Evolutionary conservation across 2,888 invertebrate genomes (phyloP), one percentile per base, ranked within the genome.

Genomic region (Drosophila maculinotata): DNA sequence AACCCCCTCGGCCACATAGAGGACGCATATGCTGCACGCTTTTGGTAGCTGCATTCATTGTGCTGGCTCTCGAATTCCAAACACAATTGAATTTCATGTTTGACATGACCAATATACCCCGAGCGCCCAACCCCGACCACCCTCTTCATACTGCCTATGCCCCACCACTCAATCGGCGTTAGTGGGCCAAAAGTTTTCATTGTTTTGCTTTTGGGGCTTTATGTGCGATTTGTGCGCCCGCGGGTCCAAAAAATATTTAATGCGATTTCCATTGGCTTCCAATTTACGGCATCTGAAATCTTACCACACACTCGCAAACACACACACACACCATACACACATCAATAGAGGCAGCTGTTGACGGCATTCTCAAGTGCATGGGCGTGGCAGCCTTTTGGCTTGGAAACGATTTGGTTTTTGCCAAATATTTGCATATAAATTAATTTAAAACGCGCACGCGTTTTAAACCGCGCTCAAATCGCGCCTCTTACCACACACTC

Each of bases 31-130:
- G 75, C 30, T 63, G 44, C 48, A 58, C 47, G 26, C 58, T 57
- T 36, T 56, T 17, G 35, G 49, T 31, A 49, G 36, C 48, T 42
- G 39, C 70, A 47, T 66, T 60, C 72, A 64, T 56, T 76, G 68
- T 45, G 52, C 51, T 57, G 47, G 49, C 60, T 65, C 49, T 71
- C 47, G 52, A 58, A 65, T 80, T 65, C 70, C 57, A 73, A 83
- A 76, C 72, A 78, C 82, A 84, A 83, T 87, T 83, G 87, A 83
- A 87, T 87, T 76, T 76, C 76, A 76, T 81, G 83, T 81, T 82
- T 77, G 81, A 82, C 86, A 83, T 77, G 86, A 31, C 56, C 65
- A 49, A 33, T 17, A 23, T 51, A 20, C 20, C 9, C 6, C 39
- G 28, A 26, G 20, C 35, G 20, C 4, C 6, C 38, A 35, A 12